Evolutionary conservation across 2,888 invertebrate genomes (phyloP), one percentile per base, ranked within the genome.

Genomic region (Hoplodrina blanda): DNA sequence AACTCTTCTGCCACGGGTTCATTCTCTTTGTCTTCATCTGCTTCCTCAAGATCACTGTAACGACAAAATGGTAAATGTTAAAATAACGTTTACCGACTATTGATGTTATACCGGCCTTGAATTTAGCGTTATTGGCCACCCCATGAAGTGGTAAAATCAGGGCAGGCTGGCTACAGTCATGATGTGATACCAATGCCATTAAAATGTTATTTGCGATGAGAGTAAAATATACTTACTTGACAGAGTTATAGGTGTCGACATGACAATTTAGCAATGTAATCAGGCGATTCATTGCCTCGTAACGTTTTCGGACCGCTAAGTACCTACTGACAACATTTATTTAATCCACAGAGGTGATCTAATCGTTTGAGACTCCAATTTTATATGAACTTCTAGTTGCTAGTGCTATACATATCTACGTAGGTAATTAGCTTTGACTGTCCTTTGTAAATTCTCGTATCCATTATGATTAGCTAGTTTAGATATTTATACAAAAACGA

Each of bases 1-100:
- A 73, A 64, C 25, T 89, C 88, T 15, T 91, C 91, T 17, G 81
- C 82, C 4, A 76, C 80, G 1, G 81, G 64, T 70, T 89, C 89
- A 20, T 87, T 86, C 17, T 85, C 88, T 13, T 72, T 85, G 41
- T 89, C 91, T 66, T 92, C 92, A 50, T 91, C 93, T 0, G 83
- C 78, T 56, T 91, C 93, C 11, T 91, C 90, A 4, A 80, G 65
- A 70, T 90, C 88, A 46, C 92, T 93, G 75, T 49, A 56, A 63
- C 53, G 25, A 57, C 19, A 57, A 67, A 37, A 55, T 19, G 1
- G 4, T 33, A 5, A 17, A 4, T 19, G 7, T 30, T 7, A 59
- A 59, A 54, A 59, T 59, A 52, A 20, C 44, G n/a, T 60, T 41
- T 30, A 20, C 6, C 0, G 17, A 46, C 17, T 19, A 33, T 44